phyloP scores from a whole-genome alignment of 2,797 vertebrate species.

The Pyrrhura leucotis region DNA sequence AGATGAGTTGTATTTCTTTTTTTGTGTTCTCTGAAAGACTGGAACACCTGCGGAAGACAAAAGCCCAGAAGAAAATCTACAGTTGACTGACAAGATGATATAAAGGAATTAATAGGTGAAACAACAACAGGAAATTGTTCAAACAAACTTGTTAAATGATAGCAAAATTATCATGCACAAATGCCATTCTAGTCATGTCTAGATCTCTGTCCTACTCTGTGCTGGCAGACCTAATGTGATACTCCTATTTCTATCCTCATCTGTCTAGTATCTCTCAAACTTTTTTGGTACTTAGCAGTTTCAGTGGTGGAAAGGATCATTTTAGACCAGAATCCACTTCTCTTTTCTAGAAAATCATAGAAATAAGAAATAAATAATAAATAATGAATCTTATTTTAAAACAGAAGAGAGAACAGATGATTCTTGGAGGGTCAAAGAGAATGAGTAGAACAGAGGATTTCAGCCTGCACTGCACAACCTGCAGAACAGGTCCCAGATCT shows the following conservation, averaged over 20 bases:
- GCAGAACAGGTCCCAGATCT: neutral
- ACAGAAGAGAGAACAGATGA: neutral
- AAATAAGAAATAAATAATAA: neutral
- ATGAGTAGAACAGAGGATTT: neutral
- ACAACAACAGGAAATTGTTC: neutral
- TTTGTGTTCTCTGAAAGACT: neutral
- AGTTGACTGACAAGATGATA: neutral
- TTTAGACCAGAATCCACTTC: neutral
- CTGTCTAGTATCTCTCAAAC: neutral
- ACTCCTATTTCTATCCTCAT: neutral
- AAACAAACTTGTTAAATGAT: neutral
- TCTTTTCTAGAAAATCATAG: neutral
- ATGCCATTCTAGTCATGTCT: neutral
- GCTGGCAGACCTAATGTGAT: neutral
- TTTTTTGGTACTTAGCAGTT: neutral
- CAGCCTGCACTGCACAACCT: neutral
- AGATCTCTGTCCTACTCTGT: neutral
- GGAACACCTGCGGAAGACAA: neutral
- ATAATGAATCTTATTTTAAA: neutral
- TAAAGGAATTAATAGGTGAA: neutral
- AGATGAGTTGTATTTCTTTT: neutral
- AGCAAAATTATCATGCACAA: neutral
- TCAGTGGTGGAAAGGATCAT: neutral
- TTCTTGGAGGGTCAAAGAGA: neutral
- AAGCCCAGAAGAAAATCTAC: neutral